Evolutionary conservation across 2,888 invertebrate genomes (phyloP), one percentile per base, ranked within the genome.

Genomic region (Deroplatys truncata): DNA sequence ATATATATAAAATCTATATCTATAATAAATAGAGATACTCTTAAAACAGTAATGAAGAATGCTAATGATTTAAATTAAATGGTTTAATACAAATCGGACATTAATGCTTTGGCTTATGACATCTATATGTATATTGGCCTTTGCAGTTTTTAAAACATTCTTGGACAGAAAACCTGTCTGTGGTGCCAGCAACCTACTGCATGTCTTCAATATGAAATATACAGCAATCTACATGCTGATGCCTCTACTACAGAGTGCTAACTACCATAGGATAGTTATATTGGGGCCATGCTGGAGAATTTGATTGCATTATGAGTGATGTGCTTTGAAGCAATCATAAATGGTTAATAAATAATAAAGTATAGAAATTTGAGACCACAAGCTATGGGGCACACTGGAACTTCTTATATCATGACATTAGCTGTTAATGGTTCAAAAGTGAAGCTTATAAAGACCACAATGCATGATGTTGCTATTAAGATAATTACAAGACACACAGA

Each of bases 121-220:
- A 72, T 1, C 56, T 72, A 72, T 25, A 20, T 72, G 56, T 43
- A 43, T 1, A 72, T 20, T 7, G 4, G 25, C 7, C 1, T 72
- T 20, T 72, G 56, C 56, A 72, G 20, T 72, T 2, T 20, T 72
- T 20, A 25, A 72, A 49, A 72, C 16, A 20, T 72, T 72, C 56
- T 72, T 72, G 56, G 56, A 16, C 25, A 72, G 56, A 72, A 72
- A 72, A 72, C 56, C 56, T 72, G 56, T 20, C 25, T 72, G 25
- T 72, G 16, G 20, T 72, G 35, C 82, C 89, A 89, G 89, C 85
- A 85, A 87, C 89, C 89, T 89, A 89, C 89, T 89, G 35, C 84
- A 84, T 89, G 86, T 89, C 89, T 84, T 89, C 88, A 89, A 84
- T 84, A 89, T 85, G 89, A 89, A 84, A 84, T 56, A 84, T 84